A percentile compares a stretch with the other conserved stretches of the same genome.
phyloP scores from a whole-genome alignment of 2,797 vertebrate genomes.

The Sphenodon punctatus region DNA sequence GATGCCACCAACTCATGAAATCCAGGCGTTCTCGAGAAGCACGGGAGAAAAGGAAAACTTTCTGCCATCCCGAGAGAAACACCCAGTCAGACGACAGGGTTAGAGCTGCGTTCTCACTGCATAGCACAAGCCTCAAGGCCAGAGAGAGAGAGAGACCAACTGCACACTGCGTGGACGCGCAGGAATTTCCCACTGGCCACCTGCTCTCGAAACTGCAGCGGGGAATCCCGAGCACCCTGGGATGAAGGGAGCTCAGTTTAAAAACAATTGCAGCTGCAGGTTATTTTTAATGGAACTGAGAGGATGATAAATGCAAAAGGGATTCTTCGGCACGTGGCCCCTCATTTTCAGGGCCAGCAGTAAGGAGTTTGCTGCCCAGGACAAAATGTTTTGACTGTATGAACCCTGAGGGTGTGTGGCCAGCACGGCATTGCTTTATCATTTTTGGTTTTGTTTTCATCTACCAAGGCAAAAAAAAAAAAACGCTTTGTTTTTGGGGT shows the following conservation, averaged over 20 bases:
- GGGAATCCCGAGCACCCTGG: constrained; percentile 67
- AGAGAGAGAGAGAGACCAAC: constrained; percentile 39
- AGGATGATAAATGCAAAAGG: constrained; percentile 50
- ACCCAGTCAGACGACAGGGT: too few species aligned
- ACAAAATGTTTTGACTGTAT: too few species aligned
- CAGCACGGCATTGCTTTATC: too few species aligned
- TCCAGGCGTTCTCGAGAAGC: too few species aligned
- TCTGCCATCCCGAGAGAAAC: not conserved
- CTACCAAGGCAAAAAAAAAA: too few species aligned
- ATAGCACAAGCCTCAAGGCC: not conserved
- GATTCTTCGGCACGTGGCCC: too few species aligned
- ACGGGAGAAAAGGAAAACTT: not conserved
- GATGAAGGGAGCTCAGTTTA: constrained; percentile 57
- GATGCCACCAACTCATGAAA: too few species aligned
- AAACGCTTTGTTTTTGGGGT: too few species aligned
- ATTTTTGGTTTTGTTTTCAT: too few species aligned
- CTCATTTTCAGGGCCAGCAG: too few species aligned
- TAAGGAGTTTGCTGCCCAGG: too few species aligned
- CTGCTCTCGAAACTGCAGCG: constrained; percentile 66
- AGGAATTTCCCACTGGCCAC: constrained; percentile 78
- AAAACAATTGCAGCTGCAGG: constrained; percentile 72
- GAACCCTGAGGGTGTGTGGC: too few species aligned
- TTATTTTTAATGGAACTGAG: constrained; percentile 69
- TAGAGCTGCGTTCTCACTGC: not conserved
- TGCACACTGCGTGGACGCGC: constrained; percentile 17